Base-by-base conservation (phyloP, 2,888 invertebrate species). In the Cheilosia vulpina region DNA sequence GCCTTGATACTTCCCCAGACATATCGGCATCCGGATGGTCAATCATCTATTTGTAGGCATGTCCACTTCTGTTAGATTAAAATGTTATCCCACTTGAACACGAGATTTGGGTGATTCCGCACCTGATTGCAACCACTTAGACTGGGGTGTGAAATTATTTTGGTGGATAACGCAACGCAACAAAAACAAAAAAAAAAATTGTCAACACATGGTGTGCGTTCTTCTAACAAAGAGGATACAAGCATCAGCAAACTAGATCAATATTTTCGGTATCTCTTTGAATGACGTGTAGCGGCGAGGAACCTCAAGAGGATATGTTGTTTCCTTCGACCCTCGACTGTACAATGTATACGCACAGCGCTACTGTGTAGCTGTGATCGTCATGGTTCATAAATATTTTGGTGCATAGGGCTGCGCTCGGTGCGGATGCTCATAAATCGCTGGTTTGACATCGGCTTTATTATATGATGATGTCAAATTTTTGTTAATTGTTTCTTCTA, bases 401-500 rank as follows among this genome's bases (percentile, higher is more conserved):
- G 72, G 76, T 81, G 52, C 24, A 31, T 68, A 85, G 76, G 81
- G 72, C 75, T 85, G 81, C 66, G 81, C 62, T 75, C 47, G 52
- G 19, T 81, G 81, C 85, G 85, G 85, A 85, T 85, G 85, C 81
- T 77, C 85, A 62, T 85, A 85, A 85, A 85, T 85, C 62, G 27
- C 38, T 47, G 57, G 45, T 85, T 81, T 85, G 85, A 77, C 85
- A 81, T 81, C 85, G 81, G 81, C 72, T 81, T 81, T 77, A 85
- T 85, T 81, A 76, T 72, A 85, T 77, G 76, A 81, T 77, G 81
- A 81, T 85, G 85, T 85, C 85, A 85, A 85, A 85, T 85, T 85
- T 85, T 85, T 72, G 85, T 85, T 85, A 85, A 85, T 85, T 81
- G 85, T 81, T 85, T 72, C 57, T 55, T 81, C 62, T 77, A 52